phyloP scores from a whole-genome alignment of 2,113 vertebrate genomes.

The Pipa parva region DNA sequence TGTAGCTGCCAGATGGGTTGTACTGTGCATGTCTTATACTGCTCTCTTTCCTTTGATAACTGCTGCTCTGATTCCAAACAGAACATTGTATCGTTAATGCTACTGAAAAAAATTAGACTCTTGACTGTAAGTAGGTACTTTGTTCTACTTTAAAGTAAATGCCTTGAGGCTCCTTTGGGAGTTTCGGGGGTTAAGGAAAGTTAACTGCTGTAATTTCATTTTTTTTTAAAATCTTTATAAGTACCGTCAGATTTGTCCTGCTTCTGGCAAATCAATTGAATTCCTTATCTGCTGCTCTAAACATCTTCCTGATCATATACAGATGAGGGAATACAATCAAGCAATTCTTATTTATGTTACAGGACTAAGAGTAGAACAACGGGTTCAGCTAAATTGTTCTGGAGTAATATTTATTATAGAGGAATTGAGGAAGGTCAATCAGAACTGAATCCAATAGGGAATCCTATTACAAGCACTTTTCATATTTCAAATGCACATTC shows the following conservation, averaged over 20 bases:
- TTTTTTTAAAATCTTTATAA: not conserved
- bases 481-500: too few species aligned
- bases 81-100: slow-evolving; percentile 40
- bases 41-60: slow-evolving; percentile 63
- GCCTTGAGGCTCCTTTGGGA: slow-evolving; percentile 20
- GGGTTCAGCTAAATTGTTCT: too few species aligned
- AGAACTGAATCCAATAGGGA: too few species aligned
- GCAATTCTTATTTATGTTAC: too few species aligned
- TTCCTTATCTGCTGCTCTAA: slow-evolving; percentile 4
- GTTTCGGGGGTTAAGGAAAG: not conserved
- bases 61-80: slow-evolving; percentile 60
- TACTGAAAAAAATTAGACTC: slow-evolving; percentile 24
- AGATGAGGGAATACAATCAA: too few species aligned
- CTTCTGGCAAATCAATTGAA: not conserved
- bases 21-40: slow-evolving; percentile 62
- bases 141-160: not conserved
- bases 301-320: too few species aligned
- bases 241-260: not conserved
- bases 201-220: slow-evolving; percentile 16
- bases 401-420: too few species aligned
- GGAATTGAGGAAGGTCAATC: too few species aligned
- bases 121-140: slow-evolving; percentile 8
- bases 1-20: slow-evolving; percentile 72
- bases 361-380: too few species aligned
- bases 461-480: too few species aligned